A percentile compares a stretch with the other conserved stretches of the same genome.
Evolutionary conservation across 1,140 invertebrate genomes (phyloP).

Genomic region (Watersipora subatra): DNA sequence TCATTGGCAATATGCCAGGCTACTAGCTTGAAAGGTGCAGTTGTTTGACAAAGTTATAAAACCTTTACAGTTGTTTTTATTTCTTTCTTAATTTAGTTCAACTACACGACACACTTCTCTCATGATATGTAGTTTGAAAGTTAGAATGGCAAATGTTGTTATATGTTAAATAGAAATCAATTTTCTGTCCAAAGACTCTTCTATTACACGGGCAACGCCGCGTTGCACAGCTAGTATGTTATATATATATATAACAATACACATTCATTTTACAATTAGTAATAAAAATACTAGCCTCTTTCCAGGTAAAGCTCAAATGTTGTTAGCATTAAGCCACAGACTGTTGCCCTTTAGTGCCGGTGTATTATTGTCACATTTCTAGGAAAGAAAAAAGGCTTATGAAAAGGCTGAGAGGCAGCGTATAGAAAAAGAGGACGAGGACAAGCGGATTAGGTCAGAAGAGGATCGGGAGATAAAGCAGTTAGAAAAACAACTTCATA

Average conservation of each 20-base stretch:
- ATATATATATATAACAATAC: background rate
- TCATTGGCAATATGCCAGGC: too few relatives aligned
- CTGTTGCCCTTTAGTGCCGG: background rate
- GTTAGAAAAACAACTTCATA: conserved; percentile 66
- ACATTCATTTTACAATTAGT: background rate
- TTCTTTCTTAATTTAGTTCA: too few relatives aligned
- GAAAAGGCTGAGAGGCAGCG: conserved; percentile 48
- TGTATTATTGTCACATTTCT: background rate
- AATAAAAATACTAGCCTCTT: background rate
- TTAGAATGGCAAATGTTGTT: too few relatives aligned
- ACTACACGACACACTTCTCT: too few relatives aligned
- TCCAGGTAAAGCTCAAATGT: background rate
- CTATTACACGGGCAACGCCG: too few relatives aligned
- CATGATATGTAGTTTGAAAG: too few relatives aligned
- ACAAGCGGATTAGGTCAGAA: background rate
- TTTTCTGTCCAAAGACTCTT: too few relatives aligned
- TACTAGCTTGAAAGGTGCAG: too few relatives aligned
- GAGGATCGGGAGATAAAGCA: conserved; percentile 67
- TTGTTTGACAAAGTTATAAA: too few relatives aligned
- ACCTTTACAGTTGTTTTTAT: too few relatives aligned
- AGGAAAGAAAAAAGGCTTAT: conserved; percentile 44
- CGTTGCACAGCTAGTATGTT: background rate
- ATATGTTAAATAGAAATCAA: too few relatives aligned
- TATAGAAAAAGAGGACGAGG: conserved; percentile 51
- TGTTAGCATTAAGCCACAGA: too few relatives aligned